A percentile compares a stretch with the other conserved stretches of the same genome.
Conservation (phyloP, 2,888 invertebrate genomes). For the Drosophila monieri region DNA sequence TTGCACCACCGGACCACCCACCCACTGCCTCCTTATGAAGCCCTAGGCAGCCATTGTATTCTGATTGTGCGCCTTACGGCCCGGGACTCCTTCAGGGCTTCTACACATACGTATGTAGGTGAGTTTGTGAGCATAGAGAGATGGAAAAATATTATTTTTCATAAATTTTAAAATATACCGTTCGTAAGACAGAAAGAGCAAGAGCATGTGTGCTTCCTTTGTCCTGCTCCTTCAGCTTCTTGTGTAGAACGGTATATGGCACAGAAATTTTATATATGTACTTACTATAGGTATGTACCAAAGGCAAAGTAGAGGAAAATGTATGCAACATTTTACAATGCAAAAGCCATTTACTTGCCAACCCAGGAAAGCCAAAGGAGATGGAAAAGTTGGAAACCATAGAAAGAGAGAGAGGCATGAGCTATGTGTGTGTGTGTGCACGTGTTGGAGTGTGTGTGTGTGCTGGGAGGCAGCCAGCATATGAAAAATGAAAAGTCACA, state of each 20-base stretch:
- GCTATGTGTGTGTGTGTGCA: conserved; percentile 27
- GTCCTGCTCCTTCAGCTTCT: conserved; percentile 21
- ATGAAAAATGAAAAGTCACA: conserved; percentile 80
- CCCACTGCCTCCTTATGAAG: conserved; percentile 6
- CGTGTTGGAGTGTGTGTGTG: not conserved
- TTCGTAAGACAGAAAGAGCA: conserved; percentile 17
- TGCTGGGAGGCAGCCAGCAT: conserved; percentile 59
- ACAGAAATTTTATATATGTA: conserved; percentile 16
- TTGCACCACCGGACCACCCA: not conserved
- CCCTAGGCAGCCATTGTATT: conserved; percentile 69
- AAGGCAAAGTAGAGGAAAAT: conserved; percentile 73
- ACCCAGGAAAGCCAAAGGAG: conserved; percentile 26
- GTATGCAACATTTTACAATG: conserved; percentile 81
- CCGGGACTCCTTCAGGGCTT: conserved; percentile 39
- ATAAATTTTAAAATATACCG: conserved; percentile 82
- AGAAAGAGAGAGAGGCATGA: conserved; percentile 22
- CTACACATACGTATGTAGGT: not conserved
- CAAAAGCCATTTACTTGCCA: conserved; percentile 76
- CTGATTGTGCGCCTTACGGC: conserved; percentile 56
- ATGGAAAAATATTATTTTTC: conserved; percentile 82
- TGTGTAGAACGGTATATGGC: conserved; percentile 39
- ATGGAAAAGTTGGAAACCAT: conserved; percentile 11
- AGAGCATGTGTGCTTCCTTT: conserved; percentile 25
- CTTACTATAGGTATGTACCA: conserved; percentile 7
- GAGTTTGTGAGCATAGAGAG: conserved; percentile 49